Base-by-base conservation (phyloP, 1,140 invertebrate genomes). In the Drosophila dunni region DNA sequence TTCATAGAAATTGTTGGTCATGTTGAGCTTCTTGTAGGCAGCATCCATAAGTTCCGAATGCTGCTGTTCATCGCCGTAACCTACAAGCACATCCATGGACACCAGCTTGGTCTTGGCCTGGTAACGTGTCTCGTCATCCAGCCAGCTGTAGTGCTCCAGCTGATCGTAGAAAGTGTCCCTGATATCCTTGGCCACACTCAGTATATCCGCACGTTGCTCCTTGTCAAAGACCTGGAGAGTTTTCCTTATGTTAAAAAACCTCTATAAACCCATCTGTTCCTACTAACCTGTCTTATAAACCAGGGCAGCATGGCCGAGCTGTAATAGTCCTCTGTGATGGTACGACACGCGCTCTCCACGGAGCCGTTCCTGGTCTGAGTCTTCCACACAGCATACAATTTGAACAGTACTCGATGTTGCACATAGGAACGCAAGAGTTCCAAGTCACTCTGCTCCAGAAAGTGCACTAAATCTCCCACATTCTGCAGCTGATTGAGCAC, bases 121-220 rank as follows among this genome's bases (percentile, higher is more conserved):
- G 0, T 84, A 91, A 0, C 81, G 77, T 0, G 91, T 91, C 7
- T 91, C 84, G 2, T 91, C 90, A 11, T 91, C 90, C 58, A 91
- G 44, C 91, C 91, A 91, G 0, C 42, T 75, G 11, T 91, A 81
- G 8, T 86, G 75, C 13, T 82, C 86, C 3, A 91, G 17, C 8
- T 86, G 64, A 10, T 83, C 81, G 34, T 89, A 89, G 62, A 91
- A 91, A 0, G 84, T 89, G 3, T 83, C 84, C 56, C 73, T 74
- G 0, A 91, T 78, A 3, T 82, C 58, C 53, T 74, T 77, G 1
- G 91, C 86, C 5, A 91, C 56, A 2, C 53, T 20, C 3, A 91
- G 56, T 0, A 89, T 71, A 70, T 91, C 91, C 0, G 88, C 84
- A 0, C 90, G 73, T 1, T 65, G 57, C 9, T 91, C 63, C 33